phyloP scores from a whole-genome alignment of 2,113 vertebrate species.

The Rafetus swinhoei region DNA sequence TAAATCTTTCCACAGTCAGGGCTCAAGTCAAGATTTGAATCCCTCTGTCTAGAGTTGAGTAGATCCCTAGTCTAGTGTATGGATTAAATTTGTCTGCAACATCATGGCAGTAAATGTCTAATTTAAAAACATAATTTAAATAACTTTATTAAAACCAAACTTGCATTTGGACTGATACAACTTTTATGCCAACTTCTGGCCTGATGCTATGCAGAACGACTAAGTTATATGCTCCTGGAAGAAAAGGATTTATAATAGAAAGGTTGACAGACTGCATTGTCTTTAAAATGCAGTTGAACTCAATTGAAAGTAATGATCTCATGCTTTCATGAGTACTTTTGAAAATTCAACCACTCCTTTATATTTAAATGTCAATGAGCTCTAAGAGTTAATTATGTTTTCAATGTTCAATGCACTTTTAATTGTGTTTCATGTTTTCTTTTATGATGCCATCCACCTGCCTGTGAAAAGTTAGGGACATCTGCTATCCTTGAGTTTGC shows the following conservation, averaged over 20 bases:
- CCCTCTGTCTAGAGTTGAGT: not conserved
- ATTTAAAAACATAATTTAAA: not conserved
- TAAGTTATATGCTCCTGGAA: not conserved
- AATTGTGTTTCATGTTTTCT: not conserved
- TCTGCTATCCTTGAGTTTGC: not conserved
- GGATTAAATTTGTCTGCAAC: not conserved
- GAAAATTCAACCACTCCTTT: not conserved
- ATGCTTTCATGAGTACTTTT: not conserved
- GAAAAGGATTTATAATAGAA: not conserved
- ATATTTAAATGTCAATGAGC: accelerated
- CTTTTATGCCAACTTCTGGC: not conserved
- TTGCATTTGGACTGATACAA: not conserved
- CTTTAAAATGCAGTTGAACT: not conserved
- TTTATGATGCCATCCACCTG: not conserved
- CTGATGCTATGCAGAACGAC: not conserved
- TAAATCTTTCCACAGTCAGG: not conserved
- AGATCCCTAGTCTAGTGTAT: not conserved
- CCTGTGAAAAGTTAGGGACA: accelerated
- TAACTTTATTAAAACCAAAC: not conserved
- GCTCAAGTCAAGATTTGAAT: not conserved
- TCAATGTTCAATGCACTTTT: accelerated
- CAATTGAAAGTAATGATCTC: not conserved
- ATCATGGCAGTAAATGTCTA: not conserved
- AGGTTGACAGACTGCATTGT: accelerated
- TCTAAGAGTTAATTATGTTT: not conserved